Base-by-base conservation (phyloP, 2,888 invertebrate genomes). In the Zelleria hepariella region DNA sequence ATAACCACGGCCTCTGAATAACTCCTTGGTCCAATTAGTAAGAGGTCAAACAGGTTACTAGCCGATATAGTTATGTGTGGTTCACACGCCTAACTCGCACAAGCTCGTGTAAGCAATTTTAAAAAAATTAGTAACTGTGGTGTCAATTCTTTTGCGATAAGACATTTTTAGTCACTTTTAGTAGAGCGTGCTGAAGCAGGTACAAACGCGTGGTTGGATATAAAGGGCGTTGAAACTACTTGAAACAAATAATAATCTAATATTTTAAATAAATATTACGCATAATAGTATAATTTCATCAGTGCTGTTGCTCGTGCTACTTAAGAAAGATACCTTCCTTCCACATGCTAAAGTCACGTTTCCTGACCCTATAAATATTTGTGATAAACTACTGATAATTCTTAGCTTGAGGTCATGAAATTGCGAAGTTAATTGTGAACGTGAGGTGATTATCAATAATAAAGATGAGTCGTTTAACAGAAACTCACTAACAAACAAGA, bases 11-110 rank as follows among this genome's bases (percentile, higher is more conserved):
- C 69, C 69, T 69, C 67, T 65, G 59, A 70, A 74, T 72, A 64
- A 51, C 51, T 76, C 76, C 77, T 78, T 76, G 82, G 69, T 72
- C 82, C 70, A 81, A 78, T 82, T 81, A 79, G 64, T 70, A 60
- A 65, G 60, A 75, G 80, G 74, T 79, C 79, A 77, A 57, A 5
- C 25, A 25, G 54, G 54, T 26, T 51, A 51, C 32, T 5, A 10
- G 15, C 32, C 10, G 32, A 42, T 42, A 42, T 2, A 10, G 15
- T 42, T 42, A 15, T 42, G 32, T 15, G 32, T 42, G 10, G 15
- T 42, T 42, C 32, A 42, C 32, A 42, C 32, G 32, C 32, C 32
- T 42, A 42, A 42, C 15, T 42, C 15, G 2, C 10, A 42, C 32
- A 42, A 42, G 15, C 15, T 10, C 15, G 32, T 10, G 6, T 10